phyloP scores from a whole-genome alignment of 2,888 invertebrate species.

The Catotricha subobsoleta region DNA sequence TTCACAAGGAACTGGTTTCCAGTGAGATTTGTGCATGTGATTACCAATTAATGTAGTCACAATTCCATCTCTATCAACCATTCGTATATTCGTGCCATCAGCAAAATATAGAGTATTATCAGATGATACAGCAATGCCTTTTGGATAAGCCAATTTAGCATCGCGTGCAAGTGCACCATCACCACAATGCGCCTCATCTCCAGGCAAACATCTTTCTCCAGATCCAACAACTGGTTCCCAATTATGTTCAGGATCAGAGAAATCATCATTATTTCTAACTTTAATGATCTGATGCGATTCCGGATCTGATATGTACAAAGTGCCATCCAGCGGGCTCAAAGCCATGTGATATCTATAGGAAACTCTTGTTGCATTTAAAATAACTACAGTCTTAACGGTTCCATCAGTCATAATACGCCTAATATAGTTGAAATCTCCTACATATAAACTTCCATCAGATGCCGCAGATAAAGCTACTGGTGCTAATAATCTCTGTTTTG shows the following conservation, averaged over 20 bases:
- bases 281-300: slow-evolving; percentile 87
- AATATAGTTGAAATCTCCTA: slow-evolving; percentile 90
- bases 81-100: slow-evolving; percentile 85
- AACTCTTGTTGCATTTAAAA: slow-evolving; percentile 69
- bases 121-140: slow-evolving; percentile 85
- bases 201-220: slow-evolving; percentile 68
- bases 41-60: slow-evolving; percentile 85
- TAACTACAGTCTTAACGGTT: slow-evolving; percentile 32
- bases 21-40: slow-evolving; percentile 82
- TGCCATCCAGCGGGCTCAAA: slow-evolving; percentile 81
- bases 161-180: slow-evolving; percentile 85
- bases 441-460: slow-evolving; percentile 83
- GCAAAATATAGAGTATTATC: slow-evolving; percentile 89
- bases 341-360: slow-evolving; percentile 96
- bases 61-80: slow-evolving; percentile 82
- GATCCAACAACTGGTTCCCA: slow-evolving; percentile 93
- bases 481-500: slow-evolving; percentile 65
- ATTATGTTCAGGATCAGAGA: slow-evolving; percentile 72
- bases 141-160: slow-evolving; percentile 88
- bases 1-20: slow-evolving; percentile 86
- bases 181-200: slow-evolving; percentile 89
- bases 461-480: slow-evolving; percentile 85
- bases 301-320: slow-evolving; percentile 88
- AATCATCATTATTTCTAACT: slow-evolving; percentile 66
- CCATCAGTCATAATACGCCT: slow-evolving; percentile 75